Evolutionary conservation across 2,113 vertebrate genomes (phyloP).

Genomic region (Syngnathus floridae): DNA sequence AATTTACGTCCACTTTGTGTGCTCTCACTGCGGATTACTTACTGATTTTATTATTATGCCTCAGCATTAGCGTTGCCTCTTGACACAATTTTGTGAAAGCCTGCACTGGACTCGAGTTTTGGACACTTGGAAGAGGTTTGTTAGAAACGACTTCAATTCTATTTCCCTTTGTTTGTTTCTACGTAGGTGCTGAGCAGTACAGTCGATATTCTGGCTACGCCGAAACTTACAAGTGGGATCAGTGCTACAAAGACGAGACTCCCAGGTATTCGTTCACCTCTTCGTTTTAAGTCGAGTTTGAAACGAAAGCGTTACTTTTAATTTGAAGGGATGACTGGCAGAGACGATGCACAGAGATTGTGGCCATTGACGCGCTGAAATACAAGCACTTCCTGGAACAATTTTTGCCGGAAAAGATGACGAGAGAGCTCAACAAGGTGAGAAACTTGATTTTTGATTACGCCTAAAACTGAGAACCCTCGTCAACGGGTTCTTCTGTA

Average conservation of each 20-base stretch:
- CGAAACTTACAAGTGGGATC: slow-evolving; percentile 81
- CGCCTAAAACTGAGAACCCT: slow-evolving; percentile 1
- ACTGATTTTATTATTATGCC: slow-evolving; percentile 13
- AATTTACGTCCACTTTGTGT: slow-evolving; percentile 29
- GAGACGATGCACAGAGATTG: slow-evolving; percentile 87
- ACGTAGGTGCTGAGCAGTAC: slow-evolving; percentile 87
- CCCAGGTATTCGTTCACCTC: slow-evolving; percentile 45
- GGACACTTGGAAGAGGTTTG: too few species aligned
- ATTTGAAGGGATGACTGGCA: slow-evolving; percentile 85
- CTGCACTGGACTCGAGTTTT: not conserved
- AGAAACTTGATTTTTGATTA: slow-evolving; percentile 27
- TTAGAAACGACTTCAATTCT: too few species aligned
- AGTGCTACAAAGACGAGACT: slow-evolving; percentile 48
- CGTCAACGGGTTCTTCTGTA: not conserved
- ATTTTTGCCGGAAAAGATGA: slow-evolving; percentile 88
- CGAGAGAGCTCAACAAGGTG: slow-evolving; percentile 94
- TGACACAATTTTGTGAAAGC: not conserved
- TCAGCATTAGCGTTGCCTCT: not conserved
- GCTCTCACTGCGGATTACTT: slow-evolving; percentile 29
- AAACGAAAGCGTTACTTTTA: not conserved
- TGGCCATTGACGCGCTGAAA: slow-evolving; percentile 90
- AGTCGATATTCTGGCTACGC: slow-evolving; percentile 94
- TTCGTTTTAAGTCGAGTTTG: not conserved
- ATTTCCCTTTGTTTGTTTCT: slow-evolving; percentile 7
- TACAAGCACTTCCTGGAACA: slow-evolving; percentile 88